phyloP scores from a whole-genome alignment of 30 jellyfish, hydroid and myxozoan genomes.

The Nemopilema nomurai region DNA sequence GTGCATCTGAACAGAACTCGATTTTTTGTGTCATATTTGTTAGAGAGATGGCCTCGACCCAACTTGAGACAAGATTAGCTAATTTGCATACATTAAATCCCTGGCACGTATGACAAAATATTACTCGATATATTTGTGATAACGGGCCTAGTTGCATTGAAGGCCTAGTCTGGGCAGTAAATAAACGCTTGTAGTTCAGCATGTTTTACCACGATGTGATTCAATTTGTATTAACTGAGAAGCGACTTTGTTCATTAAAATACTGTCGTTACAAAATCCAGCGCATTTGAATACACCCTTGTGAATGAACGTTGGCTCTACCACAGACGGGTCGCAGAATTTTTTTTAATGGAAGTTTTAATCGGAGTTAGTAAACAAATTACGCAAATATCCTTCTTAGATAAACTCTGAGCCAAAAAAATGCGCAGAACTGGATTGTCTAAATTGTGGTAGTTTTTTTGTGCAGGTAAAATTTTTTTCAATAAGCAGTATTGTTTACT shows the following conservation, averaged over 20 bases:
- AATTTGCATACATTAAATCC: neutral
- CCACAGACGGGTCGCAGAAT: neutral
- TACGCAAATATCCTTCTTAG: neutral
- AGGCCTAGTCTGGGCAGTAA: neutral
- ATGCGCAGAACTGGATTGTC: neutral
- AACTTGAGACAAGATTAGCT: neutral
- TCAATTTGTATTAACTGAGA: neutral
- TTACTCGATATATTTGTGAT: neutral
- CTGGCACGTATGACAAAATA: neutral
- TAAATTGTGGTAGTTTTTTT: neutral
- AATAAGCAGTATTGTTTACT: neutral
- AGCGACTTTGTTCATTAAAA: neutral
- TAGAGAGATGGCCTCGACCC: neutral
- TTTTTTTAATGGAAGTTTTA: neutral
- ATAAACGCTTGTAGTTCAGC: neutral
- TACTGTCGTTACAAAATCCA: neutral
- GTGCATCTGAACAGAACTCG: neutral
- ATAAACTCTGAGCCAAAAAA: neutral
- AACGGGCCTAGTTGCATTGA: neutral
- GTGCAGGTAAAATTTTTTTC: neutral
- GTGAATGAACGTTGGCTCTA: neutral
- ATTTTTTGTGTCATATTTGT: neutral
- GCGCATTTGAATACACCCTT: neutral
- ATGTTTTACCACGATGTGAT: neutral
- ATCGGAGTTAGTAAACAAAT: neutral